Evolutionary conservation across 2,113 vertebrate genomes (phyloP).

Genomic region (Anser cygnoides): DNA sequence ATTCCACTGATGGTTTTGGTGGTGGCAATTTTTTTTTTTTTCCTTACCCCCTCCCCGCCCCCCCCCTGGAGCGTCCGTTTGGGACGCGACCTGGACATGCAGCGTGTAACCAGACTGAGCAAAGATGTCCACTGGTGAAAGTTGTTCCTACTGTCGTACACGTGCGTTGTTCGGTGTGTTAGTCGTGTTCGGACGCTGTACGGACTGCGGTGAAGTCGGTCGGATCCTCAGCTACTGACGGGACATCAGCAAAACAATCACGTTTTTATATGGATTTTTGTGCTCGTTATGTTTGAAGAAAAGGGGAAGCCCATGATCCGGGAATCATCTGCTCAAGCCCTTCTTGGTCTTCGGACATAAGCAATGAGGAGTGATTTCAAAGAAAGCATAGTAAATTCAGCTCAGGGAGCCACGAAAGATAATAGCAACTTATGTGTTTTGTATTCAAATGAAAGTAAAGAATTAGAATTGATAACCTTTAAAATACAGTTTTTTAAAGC

Average conservation of each 20-base stretch:
- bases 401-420: conserved; percentile 80
- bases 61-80: not conserved
- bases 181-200: conserved; percentile 5
- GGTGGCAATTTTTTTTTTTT: conserved; percentile 44
- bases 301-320: conserved; percentile 22
- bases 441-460: conserved; percentile 77
- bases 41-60: not conserved
- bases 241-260: not conserved
- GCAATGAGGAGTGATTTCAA: conserved; percentile 58
- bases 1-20: conserved; percentile 74
- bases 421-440: conserved; percentile 77
- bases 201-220: conserved; percentile 45
- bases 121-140: not conserved
- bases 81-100: not conserved
- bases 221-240: conserved; percentile 21
- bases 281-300: conserved; percentile 42
- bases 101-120: not conserved
- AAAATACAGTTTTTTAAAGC: conserved; percentile 63
- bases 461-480: conserved; percentile 78
- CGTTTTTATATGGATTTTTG: not conserved
- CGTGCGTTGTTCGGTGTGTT: not conserved
- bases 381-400: conserved; percentile 70
- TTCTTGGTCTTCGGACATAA: conserved; percentile 43
- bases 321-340: conserved; percentile 26
- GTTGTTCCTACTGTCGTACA: not conserved